These are phyloP conservation scores for Tyrannus savana DNA, from an alignment of 2,113 vertebrate species.

Conservation along the genomic window DNA sequence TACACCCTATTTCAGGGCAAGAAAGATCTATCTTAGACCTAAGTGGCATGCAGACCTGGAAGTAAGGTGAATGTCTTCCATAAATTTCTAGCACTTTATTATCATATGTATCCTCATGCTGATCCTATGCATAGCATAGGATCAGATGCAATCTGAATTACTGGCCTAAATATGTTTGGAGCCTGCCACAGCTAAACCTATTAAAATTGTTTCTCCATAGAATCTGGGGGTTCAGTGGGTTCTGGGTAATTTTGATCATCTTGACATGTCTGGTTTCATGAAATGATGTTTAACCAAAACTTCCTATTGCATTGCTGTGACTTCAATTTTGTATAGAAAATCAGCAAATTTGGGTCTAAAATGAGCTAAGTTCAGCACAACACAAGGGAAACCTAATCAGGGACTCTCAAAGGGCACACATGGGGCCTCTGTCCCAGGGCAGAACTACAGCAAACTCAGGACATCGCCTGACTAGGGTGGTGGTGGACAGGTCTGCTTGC, in stretches of 20 bases:
- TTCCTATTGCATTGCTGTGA: neutral
- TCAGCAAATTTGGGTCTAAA: neutral
- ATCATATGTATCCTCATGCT: neutral
- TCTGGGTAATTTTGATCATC: neutral
- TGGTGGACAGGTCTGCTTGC: neutral
- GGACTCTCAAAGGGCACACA: neutral
- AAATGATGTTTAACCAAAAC: neutral
- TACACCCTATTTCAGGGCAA: neutral
- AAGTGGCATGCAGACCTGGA: neutral
- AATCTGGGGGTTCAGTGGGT: neutral
- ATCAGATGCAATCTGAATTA: neutral
- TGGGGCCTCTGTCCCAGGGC: neutral
- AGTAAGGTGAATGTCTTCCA: neutral
- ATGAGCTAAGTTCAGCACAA: neutral
- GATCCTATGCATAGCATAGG: neutral
- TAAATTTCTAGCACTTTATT: neutral
- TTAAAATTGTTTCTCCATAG: neutral
- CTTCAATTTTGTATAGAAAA: neutral
- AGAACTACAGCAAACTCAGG: neutral
- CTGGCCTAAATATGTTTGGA: neutral
- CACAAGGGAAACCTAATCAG: neutral
- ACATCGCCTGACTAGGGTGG: fast-evolving
- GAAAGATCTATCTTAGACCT: neutral
- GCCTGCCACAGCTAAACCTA: neutral
- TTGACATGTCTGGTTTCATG: neutral